Conservation (phyloP, 2,888 invertebrate genomes). For the Cerastis rubricosa region DNA sequence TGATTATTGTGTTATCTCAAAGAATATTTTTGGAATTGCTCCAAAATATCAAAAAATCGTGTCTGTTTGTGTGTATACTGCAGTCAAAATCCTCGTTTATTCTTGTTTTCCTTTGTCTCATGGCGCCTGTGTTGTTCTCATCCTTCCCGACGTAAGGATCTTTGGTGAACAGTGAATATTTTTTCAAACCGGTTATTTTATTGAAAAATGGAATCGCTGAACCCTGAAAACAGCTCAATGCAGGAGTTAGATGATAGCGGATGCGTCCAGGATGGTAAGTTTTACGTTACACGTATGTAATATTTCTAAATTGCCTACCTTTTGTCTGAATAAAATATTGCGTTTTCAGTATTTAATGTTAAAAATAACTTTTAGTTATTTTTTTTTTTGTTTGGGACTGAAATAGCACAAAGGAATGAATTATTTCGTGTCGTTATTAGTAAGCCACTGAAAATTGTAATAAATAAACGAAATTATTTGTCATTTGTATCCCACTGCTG, state of each 20-base stretch:
- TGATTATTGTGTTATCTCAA: constrained; percentile 37
- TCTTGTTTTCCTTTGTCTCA: constrained; percentile 61
- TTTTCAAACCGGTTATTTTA: constrained; percentile 31
- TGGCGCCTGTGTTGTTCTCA: constrained; percentile 22
- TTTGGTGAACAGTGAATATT: constrained; percentile 43
- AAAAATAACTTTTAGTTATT: constrained; percentile 3
- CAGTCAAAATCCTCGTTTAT: constrained; percentile 49
- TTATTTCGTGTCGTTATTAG: neutral
- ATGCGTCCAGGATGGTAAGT: constrained; percentile 77
- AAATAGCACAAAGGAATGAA: constrained; percentile 8
- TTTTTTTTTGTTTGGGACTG: neutral
- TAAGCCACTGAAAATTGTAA: neutral
- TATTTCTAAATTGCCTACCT: neutral
- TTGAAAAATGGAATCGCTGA: constrained; percentile 78
- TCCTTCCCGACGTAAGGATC: constrained; percentile 54
- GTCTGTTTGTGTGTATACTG: constrained; percentile 55
- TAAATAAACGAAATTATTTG: neutral
- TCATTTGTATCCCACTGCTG: neutral
- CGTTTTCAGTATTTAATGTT: neutral
- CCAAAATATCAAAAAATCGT: constrained; percentile 56
- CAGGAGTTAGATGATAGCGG: constrained; percentile 71
- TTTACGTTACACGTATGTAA: neutral
- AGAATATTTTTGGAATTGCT: constrained; percentile 60
- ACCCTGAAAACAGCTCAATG: constrained; percentile 70
- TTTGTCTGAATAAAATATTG: neutral